Evolutionary conservation across 2,797 vertebrate species (phyloP).

Genomic region (Netta rufina): DNA sequence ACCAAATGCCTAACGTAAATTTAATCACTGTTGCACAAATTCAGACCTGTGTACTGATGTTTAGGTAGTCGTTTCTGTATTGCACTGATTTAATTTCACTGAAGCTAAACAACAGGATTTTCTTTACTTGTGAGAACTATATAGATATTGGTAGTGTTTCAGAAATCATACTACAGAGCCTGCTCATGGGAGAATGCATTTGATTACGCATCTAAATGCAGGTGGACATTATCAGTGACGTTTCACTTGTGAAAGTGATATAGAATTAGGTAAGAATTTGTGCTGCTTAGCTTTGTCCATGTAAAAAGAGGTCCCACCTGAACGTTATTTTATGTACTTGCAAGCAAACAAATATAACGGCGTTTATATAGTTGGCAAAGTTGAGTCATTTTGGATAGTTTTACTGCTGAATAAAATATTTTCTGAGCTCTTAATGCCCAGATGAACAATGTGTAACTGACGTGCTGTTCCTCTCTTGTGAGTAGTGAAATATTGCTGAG

Average conservation of each 20-base stretch:
- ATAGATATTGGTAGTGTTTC: neutral
- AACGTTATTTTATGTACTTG: neutral
- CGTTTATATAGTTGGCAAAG: neutral
- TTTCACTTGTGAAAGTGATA: neutral
- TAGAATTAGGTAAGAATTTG: neutral
- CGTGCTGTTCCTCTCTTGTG: neutral
- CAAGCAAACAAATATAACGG: neutral
- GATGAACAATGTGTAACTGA: neutral
- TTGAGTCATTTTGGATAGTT: neutral
- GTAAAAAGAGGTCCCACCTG: neutral
- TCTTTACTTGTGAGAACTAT: neutral
- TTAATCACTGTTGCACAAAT: neutral
- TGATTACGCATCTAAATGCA: neutral
- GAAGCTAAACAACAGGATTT: neutral
- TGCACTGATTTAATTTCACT: neutral
- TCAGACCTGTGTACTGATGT: neutral
- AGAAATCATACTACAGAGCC: neutral
- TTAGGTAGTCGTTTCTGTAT: neutral
- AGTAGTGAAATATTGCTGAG: neutral
- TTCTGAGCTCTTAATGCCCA: neutral
- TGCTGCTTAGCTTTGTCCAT: neutral
- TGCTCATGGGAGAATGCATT: neutral
- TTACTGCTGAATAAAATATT: slow-evolving; percentile 4
- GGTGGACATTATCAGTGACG: neutral
- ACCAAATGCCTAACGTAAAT: neutral